Base-by-base conservation (phyloP, 2,888 invertebrate genomes). In the Tricholauxania praeusta region DNA sequence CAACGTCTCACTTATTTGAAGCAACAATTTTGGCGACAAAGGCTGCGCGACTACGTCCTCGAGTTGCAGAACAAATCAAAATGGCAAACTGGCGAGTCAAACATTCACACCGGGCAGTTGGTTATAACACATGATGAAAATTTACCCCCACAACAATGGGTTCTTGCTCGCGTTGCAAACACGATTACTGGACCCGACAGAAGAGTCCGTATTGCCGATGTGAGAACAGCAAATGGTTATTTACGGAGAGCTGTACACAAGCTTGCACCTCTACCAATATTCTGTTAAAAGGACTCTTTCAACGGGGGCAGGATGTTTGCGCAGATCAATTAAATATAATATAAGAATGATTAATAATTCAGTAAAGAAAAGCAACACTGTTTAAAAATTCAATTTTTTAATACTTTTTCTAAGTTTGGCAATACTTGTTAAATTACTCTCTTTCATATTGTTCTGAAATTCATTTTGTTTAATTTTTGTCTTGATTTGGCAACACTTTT, bases 91-190 rank as follows among this genome's bases (percentile, higher is more conserved):
- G 53, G 47, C 14, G 64, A 71, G 48, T 19, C 53, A 5, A 71
- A 72, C 14, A 67, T 72, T 48, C n/a, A 72, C 28, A 15, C 67
- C 1, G 72, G 39, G 7, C 67, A 72, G 48, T 47, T 72, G 47
- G 68, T 72, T 4, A 69, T 69, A 28, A 22, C 63, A 14, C 71
- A 71, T 17, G 62, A 71, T 7, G 68, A 72, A 39, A 67, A 52
- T 52, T 22, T 14, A 14, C 72, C 68, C 14, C 64, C 72, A 2
- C 68, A 73, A 52, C 28, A 57, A 12, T 73, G 69, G 64, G 2
- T 60, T 2, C 47, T 73, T 4, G 63, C 39, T 39, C 39, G 39
- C 8, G 5, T 39, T 10, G 5, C 39, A 5, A 39, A 39, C 8
- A 39, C 39, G 39, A 39, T 39, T 39, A 6, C 39, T 39, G 39